Conservation (phyloP, 2,888 invertebrate genomes). For the Camptogramma bilineatum region DNA sequence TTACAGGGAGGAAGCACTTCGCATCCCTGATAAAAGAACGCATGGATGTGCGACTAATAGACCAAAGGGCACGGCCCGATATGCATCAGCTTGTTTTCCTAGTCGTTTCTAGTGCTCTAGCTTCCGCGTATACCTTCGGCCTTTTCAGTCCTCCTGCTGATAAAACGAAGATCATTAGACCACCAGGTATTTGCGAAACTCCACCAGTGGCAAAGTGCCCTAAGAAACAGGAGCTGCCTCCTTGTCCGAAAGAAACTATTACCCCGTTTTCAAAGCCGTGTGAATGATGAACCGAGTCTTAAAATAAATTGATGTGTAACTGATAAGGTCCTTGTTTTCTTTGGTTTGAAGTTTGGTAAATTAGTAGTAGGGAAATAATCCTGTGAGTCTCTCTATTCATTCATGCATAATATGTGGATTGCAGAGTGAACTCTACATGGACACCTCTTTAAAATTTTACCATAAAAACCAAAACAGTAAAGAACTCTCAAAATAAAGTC, state of each 20-base stretch:
- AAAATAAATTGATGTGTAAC: neutral
- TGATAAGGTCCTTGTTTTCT: neutral
- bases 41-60: neutral
- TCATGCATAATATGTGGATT: too few relatives aligned
- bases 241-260: neutral
- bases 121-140: neutral
- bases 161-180: neutral
- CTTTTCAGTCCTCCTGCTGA: neutral
- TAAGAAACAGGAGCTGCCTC: neutral
- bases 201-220: neutral
- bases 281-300: neutral
- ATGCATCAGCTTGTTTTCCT: neutral
- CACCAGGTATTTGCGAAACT: neutral
- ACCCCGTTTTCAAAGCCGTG: neutral
- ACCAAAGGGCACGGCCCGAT: neutral
- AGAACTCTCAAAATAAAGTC: too few relatives aligned
- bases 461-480: too few relatives aligned
- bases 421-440: too few relatives aligned
- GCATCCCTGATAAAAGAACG: neutral
- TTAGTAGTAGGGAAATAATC: neutral
- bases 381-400: too few relatives aligned
- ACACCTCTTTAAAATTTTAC: too few relatives aligned
- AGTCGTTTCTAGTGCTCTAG: neutral
- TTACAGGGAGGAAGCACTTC: neutral
- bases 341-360: neutral